Base-by-base conservation (phyloP, 2,113 vertebrate genomes). In the Cavia porcellus region DNA sequence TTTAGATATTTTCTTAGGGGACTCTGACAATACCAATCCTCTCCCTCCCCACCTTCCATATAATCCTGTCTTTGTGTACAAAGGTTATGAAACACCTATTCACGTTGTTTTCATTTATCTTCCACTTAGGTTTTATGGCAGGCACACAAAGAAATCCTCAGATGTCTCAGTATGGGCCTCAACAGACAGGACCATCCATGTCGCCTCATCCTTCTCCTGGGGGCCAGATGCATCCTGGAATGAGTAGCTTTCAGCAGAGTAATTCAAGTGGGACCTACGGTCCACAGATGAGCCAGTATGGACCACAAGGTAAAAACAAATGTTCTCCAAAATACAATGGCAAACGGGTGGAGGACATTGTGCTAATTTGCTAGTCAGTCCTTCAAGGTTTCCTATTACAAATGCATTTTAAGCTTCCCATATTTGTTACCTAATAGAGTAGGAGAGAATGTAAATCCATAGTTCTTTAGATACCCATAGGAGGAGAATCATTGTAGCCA, bases 271-370 rank as follows among this genome's bases (percentile, higher is more conserved):
- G 99, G 97, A 98, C 99, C 95, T 99, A 99, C 8, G 99, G 99
- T 97, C 98, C 99, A 89, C 99, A 99, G 97, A 99, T 99, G 98
- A 98, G 99, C 97, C 99, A 99, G 93, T 99, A 99, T 96, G 99
- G 99, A 98, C 99, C 99, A 96, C 99, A 99, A 99, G 99, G 99
- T 99, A 96, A 74, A 42, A 62, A 62, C 20, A n/a, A 7, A 4
- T 8, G 4, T 47, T 85, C 86, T 91, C 52, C 30, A 35, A 25
- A 86, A 38, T n/a, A 24, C 15, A 3, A 7, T 25, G 45, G 28
- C 24, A n/a, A 5, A 38, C 35, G 35, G 64, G 17, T 38, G 9
- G 5, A 24, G 45, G 90, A 55, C 15, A 3, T 59, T 68, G 35
- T 45, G 35, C 70, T n/a, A 8, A 25, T 20, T 0, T 61, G 13